Conservation (phyloP, 2,797 vertebrate species). For the Crax fasciolata region DNA sequence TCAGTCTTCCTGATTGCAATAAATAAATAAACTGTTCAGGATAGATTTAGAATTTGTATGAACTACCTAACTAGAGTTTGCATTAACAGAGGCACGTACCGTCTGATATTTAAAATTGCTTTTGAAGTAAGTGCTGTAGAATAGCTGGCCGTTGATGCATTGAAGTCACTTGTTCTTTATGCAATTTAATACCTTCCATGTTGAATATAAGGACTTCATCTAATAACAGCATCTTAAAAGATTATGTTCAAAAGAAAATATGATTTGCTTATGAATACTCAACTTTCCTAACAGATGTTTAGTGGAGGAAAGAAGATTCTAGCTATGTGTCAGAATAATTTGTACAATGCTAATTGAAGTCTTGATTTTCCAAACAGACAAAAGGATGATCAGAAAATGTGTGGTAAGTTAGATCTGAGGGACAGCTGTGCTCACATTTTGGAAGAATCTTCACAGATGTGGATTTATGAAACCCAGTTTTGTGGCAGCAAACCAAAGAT, state of each 20-base stretch:
- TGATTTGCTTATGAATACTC: slow-evolving; percentile 3
- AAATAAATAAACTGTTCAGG: background rate
- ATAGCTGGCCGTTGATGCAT: background rate
- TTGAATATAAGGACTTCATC: background rate
- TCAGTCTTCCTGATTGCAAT: background rate
- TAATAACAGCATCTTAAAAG: slow-evolving; percentile 21
- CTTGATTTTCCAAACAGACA: slow-evolving; percentile 52
- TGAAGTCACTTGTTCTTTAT: background rate
- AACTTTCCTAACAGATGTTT: slow-evolving; percentile 4
- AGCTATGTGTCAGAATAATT: slow-evolving; percentile 22
- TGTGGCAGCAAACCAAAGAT: slow-evolving; percentile 47
- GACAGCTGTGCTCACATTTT: slow-evolving; percentile 45
- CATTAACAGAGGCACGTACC: background rate
- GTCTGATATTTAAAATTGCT: background rate
- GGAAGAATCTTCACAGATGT: slow-evolving; percentile 48
- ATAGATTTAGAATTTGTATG: background rate
- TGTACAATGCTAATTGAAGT: slow-evolving; percentile 1
- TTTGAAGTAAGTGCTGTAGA: background rate
- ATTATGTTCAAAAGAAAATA: slow-evolving; percentile 31
- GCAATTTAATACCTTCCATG: background rate
- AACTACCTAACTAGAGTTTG: background rate
- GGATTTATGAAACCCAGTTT: slow-evolving; percentile 46
- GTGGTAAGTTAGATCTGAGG: slow-evolving; percentile 22
- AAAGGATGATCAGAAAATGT: slow-evolving; percentile 42
- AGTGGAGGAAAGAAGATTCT: slow-evolving; percentile 9